Evolutionary conservation across 1,140 invertebrate species (phyloP), one percentile per base, ranked within the genome.

Genomic region (Ephestia elutella): DNA sequence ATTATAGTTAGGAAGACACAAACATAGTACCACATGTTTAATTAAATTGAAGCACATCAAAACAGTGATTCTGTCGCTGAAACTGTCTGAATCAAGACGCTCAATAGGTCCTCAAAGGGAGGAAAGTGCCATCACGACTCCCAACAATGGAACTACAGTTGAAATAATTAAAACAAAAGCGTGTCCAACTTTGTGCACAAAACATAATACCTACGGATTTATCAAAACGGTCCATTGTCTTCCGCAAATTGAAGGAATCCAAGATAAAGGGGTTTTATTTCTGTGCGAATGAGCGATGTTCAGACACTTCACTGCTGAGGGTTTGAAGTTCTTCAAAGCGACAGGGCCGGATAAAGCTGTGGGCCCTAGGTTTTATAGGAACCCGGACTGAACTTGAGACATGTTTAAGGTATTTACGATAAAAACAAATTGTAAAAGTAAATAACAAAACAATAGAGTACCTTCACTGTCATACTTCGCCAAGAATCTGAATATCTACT

Each of bases 291-390:
- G 65, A 75, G 59, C 64, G 57, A 66, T 65, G 70, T 69, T 69
- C 19, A 71, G 73, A 72, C 78, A 76, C 73, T 80, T 77, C 63
- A 66, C 67, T 70, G 73, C 71, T 70, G 71, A 76, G 67, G 70
- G 71, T 71, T 75, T 70, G 66, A 79, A 79, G 70, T 75, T 73
- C 65, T 59, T 78, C 71, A 77, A 78, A 69, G 72, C 19, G 62
- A 5, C 35, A 13, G 17, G 44, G 44, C 19, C 32, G 56, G 32
- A 63, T 67, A 67, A 68, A 65, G 64, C 65, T 68, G 65, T 73
- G 57, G 25, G 25, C 25, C 25, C 25, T 28, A 28, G 8, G 25
- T 28, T 5, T 28, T 5, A 28, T 8, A 32, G 30, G 30, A 1
- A 3, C 30, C 30, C 3, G 3, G 25, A 5, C 8, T 5, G 8